Base-by-base conservation (phyloP, 2,113 vertebrate species). In the Edolisoma coerulescens region DNA sequence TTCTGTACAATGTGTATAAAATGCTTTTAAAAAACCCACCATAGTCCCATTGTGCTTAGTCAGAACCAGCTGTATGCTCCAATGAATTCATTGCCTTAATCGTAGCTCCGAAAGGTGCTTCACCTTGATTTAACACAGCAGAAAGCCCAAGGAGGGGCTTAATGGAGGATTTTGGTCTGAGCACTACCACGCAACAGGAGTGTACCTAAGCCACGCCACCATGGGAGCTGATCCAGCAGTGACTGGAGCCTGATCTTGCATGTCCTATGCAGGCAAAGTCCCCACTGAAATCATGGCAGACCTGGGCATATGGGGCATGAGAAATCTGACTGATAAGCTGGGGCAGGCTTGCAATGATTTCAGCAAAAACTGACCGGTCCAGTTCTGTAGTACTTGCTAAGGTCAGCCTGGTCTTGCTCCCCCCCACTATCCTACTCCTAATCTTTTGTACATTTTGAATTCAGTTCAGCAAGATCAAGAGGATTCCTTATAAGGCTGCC, bases 1-100 rank as follows among this genome's bases (percentile, higher is more conserved):
- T 97, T 98, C 97, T 98, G 96, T 98, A 98, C 98, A 98, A 94
- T 80, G 97, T 95, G 95, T 98, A 98, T 96, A 98, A 98, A 98
- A 98, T 90, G 95, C 84, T 95, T 94, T 73, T 84, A 95, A 96
- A 98, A 98, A 98, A 96, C 35, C 92, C 85, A 94, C 94, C 78
- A 14, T 33, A 81, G 89, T 97, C 95, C 97, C 96, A 90, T 98
- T 98, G 98, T 98, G 98, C 98, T 98, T 98, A 95, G 93, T 97
- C 97, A 97, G 96, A 98, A 98, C 97, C 96, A 97, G 97, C 90
- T 89, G 82, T 92, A 96, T 97, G 86, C 75, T 97, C 96, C 90
- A 37, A 26, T 91, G 83, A 96, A 97, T 94, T 90, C 60, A 96
- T 57, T 96, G 96, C 96, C 95, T 97, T 87, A 93, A 91, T 87